These are phyloP conservation scores for Pterocles gutturalis DNA, from an alignment of 2,113 vertebrate species.

Conservation along the genomic window DNA sequence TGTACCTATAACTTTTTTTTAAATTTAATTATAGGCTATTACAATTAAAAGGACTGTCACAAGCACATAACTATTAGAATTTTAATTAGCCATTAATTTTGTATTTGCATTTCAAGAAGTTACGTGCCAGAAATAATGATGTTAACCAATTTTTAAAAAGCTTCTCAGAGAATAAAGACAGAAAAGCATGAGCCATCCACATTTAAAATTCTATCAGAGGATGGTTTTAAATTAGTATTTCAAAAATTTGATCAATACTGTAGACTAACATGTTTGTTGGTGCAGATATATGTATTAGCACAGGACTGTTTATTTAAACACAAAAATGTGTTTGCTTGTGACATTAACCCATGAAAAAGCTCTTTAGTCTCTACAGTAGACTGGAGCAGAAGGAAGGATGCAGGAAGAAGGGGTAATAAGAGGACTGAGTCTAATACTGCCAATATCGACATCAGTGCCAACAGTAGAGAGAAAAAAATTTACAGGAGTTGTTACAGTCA, in stretches of 20 bases:
- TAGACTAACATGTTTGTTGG: neutral
- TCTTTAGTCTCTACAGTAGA: neutral
- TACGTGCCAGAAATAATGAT: neutral
- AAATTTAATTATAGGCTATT: neutral
- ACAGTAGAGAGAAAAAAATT: neutral
- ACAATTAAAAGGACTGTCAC: neutral
- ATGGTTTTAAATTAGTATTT: neutral
- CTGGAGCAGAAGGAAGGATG: neutral
- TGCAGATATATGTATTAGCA: neutral
- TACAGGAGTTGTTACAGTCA: neutral
- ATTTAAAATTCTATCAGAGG: neutral
- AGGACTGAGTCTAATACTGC: neutral
- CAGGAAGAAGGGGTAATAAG: neutral
- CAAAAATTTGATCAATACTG: neutral
- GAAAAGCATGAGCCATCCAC: neutral
- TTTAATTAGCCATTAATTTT: constrained; percentile 40
- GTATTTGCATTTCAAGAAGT: constrained; percentile 22
- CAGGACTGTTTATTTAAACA: neutral
- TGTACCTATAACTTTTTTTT: neutral
- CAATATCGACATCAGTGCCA: neutral
- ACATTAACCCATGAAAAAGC: neutral
- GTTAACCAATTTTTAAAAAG: neutral
- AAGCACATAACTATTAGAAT: neutral
- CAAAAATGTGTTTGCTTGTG: neutral
- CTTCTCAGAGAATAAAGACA: neutral